Evolutionary conservation across 1,140 invertebrate genomes (phyloP), one percentile per base, ranked within the genome.

Genomic region (Hyles vespertilio): DNA sequence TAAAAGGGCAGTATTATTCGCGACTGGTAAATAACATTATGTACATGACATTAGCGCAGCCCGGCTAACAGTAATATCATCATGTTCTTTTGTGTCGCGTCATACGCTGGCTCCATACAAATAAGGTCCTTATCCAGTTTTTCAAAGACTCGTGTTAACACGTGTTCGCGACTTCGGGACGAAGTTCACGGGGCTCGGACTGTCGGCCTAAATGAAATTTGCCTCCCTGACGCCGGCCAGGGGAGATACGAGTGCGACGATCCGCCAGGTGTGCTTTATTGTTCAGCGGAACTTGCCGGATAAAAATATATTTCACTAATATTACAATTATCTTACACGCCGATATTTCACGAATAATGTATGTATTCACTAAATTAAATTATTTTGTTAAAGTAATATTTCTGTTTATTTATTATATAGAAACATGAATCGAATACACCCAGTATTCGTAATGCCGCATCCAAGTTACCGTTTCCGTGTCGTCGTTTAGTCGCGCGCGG

Each of bases 71-170:
- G 76, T 85, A 86, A 88, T 86, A 79, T 78, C 71, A 86, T 82
- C 79, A 84, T 83, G 77, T 77, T 78, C 76, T 81, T 81, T 82
- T 77, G 76, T 71, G 77, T 82, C 77, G 79, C 72, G 56, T 56
- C 74, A 76, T 75, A 84, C 84, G 82, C 76, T 84, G 73, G 79
- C 72, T 80, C 78, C 82, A 87, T 84, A 87, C 79, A 86, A 88
- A 88, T 87, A 87, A 84, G 84, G 72, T 75, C 69, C 70, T 87
- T 84, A 87, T 84, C 70, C 76, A 85, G 73, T 84, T 87, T 88
- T 87, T 82, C 84, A 84, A 87, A 66, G 73, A 79, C 55, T 74
- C 76, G 66, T 80, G 82, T 79, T 81, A 87, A 86, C 85, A 87
- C 82, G 73, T 88, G 85, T 84, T 80, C 67, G 67, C 58, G 60